Evolutionary conservation across 2,888 invertebrate genomes (phyloP).

Genomic region (Melangyna quadrimaculata): DNA sequence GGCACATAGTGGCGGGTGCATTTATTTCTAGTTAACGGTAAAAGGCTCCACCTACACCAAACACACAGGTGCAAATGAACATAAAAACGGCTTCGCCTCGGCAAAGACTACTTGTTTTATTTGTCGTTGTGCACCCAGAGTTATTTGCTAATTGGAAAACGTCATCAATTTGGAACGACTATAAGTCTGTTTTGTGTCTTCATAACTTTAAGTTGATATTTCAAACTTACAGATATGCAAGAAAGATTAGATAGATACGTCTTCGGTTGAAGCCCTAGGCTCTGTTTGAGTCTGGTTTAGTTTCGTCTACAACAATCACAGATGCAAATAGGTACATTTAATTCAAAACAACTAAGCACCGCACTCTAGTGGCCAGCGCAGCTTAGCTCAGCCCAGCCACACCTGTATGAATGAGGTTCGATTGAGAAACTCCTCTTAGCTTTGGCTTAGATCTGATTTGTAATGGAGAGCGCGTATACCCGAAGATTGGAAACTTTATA

Average conservation of each 20-base stretch:
- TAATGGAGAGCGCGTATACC: constrained; percentile 55
- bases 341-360: constrained; percentile 11
- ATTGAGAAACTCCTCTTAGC: constrained; percentile 61
- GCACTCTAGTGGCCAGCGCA: constrained; percentile 24
- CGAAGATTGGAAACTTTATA: constrained; percentile 53
- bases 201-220: constrained; percentile 60
- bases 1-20: constrained; percentile 45
- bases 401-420: constrained; percentile 71
- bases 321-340: constrained; percentile 1
- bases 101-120: constrained; percentile 14
- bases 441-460: constrained; percentile 41
- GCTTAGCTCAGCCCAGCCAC: too few species aligned
- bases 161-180: constrained; percentile 25
- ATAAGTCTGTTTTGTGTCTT: constrained; percentile 30
- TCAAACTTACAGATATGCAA: constrained; percentile 43
- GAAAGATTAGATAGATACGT: constrained; percentile 53
- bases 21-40: constrained; percentile 19
- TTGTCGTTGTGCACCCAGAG: background rate
- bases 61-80: constrained; percentile 36
- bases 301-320: constrained; percentile 16
- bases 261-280: constrained; percentile 43
- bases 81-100: constrained; percentile 12
- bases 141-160: constrained; percentile 61
- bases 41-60: constrained; percentile 61
- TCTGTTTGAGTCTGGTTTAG: background rate